Evolutionary conservation across 2,888 invertebrate species (phyloP), one percentile per base, ranked within the genome.

Genomic region (Antheraea assamensis): DNA sequence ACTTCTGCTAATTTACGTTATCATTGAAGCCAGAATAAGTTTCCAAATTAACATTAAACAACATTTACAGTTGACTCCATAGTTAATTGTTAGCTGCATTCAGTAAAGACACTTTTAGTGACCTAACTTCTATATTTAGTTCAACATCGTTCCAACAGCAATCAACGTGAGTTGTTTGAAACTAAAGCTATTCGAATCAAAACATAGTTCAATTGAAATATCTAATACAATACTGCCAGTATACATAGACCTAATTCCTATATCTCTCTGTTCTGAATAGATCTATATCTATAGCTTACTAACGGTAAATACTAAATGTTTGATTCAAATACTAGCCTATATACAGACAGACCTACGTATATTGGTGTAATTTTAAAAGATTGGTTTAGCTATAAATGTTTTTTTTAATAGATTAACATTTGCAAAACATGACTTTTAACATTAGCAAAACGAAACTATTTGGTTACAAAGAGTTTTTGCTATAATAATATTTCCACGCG

Each of bases 311-410:
- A 70, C 55, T 70, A 55, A 17, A 35, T 73, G 55, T 42, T 73
- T 68, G 35, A 68, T 73, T 73, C 17, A 24, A 61, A 42, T 42
- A 15, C 24, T 24, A 31, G 21, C 13, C n/a, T 58, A 24, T 24
- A 58, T 58, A 24, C 58, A 21, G 17, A 52, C 52, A 49, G 5
- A 52, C 21, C 52, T 21, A 52, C 13, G 42, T 42, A 42, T 13
- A 42, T 42, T 42, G 4, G 13, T 13, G 19, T 52, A 52, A 21
- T 52, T 27, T 27, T 71, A 30, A 27, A 3, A n/a, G 21, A 52
- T 31, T n/a, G n/a, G 31, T 55, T 66, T 30, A 7, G 19, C 77
- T 77, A 81, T 79, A 80, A 76, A 52, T 66, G n/a, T 2, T 24
- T 0, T 24, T 21, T n/a, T 55, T 55, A 21, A n/a, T 55, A 0